Conservation (phyloP, 2,797 vertebrate species). For the Sebastes oblongus region DNA sequence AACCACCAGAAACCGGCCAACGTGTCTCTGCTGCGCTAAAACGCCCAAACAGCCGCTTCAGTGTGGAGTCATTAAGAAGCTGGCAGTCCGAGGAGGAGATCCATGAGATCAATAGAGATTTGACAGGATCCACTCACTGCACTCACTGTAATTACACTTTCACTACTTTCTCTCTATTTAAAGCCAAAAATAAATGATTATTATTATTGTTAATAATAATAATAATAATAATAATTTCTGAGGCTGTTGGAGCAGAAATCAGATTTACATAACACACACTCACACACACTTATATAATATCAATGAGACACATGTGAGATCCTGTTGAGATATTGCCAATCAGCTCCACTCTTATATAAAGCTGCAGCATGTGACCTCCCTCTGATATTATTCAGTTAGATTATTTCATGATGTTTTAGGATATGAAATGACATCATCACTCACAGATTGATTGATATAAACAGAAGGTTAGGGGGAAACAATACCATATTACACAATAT, state of each 20-base stretch:
- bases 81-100: constrained; percentile 8
- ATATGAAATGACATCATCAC: background rate
- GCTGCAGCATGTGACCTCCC: background rate
- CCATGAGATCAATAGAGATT: background rate
- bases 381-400: background rate
- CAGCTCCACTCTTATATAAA: constrained; percentile 5
- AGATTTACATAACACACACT: constrained; percentile 5
- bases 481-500: background rate
- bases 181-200: background rate
- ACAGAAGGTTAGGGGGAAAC: no score
- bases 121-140: constrained; percentile 25
- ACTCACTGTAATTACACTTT: background rate
- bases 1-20: background rate
- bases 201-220: background rate
- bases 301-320: background rate
- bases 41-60: background rate
- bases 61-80: background rate
- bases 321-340: background rate
- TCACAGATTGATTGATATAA: background rate
- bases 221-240: background rate
- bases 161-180: no score
- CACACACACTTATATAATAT: constrained; percentile 8
- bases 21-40: background rate
- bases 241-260: background rate
- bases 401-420: background rate